Evolutionary conservation across 1,140 invertebrate genomes (phyloP).

Genomic region (Patella vulgata): DNA sequence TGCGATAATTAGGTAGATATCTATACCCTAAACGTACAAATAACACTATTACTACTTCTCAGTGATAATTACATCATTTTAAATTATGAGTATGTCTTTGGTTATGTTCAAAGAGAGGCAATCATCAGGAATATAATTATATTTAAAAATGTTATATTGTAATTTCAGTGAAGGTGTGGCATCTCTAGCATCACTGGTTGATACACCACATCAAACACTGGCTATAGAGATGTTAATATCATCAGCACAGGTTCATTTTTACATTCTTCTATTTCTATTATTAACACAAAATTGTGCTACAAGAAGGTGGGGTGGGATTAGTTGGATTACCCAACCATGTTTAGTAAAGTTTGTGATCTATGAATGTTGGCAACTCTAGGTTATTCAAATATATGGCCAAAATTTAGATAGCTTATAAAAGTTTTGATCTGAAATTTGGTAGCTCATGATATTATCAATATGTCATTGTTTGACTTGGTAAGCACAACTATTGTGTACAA

Average conservation of each 20-base stretch:
- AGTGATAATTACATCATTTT: too few relatives aligned
- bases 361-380: neutral
- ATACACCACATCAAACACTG: constrained; percentile 72
- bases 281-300: neutral
- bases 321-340: neutral
- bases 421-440: neutral
- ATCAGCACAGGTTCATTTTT: constrained; percentile 59
- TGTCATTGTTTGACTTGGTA: too few relatives aligned
- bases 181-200: constrained; percentile 70
- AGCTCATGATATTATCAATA: too few relatives aligned
- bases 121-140: too few relatives aligned
- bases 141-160: constrained; percentile 1
- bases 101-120: too few relatives aligned
- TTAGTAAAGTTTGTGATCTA: neutral
- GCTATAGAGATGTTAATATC: constrained; percentile 71
- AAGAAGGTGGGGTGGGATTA: neutral
- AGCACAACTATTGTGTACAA: too few relatives aligned
- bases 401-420: neutral
- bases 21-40: too few relatives aligned
- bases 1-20: too few relatives aligned
- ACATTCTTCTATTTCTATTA: neutral
- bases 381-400: neutral
- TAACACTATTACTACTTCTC: too few relatives aligned
- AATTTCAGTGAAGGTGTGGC: constrained; percentile 67
- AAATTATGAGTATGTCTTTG: too few relatives aligned